phyloP scores from a whole-genome alignment of 2,797 vertebrate species.

The Manis crassicaudata region DNA sequence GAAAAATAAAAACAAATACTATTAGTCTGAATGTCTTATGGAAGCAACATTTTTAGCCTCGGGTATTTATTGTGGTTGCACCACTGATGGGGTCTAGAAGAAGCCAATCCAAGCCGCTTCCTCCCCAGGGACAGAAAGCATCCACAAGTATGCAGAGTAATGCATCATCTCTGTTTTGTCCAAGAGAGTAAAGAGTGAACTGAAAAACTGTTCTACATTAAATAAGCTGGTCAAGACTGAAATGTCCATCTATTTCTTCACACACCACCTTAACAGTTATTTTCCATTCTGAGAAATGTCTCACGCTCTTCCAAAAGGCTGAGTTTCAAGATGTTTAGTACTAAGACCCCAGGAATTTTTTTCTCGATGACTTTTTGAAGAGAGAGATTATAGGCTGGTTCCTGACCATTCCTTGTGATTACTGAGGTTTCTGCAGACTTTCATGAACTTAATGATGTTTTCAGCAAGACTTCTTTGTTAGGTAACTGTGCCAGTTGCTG shows the following conservation, averaged over 20 bases:
- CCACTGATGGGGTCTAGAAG: constrained; percentile 54
- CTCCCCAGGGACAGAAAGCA: constrained; percentile 38
- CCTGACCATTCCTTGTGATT: not conserved
- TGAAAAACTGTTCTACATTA: constrained; percentile 22
- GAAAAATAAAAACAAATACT: constrained; percentile 67
- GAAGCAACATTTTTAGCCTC: constrained; percentile 56
- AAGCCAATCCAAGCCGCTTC: not conserved
- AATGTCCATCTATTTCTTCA: constrained; percentile 6
- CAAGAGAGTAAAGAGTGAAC: constrained; percentile 25
- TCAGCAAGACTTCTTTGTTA: not conserved
- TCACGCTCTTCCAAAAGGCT: not conserved
- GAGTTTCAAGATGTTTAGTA: not conserved
- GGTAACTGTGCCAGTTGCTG: not conserved
- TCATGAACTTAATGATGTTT: not conserved
- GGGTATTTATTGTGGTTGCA: constrained; percentile 54
- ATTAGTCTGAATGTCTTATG: constrained; percentile 57
- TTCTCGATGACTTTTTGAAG: constrained; percentile 21
- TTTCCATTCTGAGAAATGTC: not conserved
- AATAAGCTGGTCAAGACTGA: constrained; percentile 28
- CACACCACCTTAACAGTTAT: not conserved
- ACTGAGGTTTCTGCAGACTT: not conserved
- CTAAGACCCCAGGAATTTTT: not conserved
- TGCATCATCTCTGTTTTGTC: constrained; percentile 52
- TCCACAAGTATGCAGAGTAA: constrained; percentile 49
- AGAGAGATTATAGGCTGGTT: not conserved